Evolutionary conservation across 2,113 vertebrate genomes (phyloP).

Genomic region (Salminus brasiliensis): DNA sequence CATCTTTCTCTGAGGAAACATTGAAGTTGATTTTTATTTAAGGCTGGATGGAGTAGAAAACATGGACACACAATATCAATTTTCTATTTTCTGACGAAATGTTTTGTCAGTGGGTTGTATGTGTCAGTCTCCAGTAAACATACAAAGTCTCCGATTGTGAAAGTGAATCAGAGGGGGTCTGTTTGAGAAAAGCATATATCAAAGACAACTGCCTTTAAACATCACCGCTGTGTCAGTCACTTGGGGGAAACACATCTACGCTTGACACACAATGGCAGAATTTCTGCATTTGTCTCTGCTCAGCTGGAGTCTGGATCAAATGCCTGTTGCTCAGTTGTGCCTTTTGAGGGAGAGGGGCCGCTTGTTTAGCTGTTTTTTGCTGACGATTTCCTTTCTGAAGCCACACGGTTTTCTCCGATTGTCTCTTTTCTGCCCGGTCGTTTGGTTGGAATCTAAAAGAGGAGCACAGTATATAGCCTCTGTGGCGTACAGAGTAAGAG

Average conservation of each 20-base stretch:
- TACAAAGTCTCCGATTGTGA: neutral
- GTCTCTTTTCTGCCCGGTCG: neutral
- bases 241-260: neutral
- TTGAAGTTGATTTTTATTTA: neutral
- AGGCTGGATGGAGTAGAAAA: neutral
- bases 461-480: neutral
- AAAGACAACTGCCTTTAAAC: neutral
- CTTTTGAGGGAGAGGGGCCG: neutral
- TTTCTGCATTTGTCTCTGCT: conserved; percentile 19
- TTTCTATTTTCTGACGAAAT: neutral
- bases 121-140: neutral
- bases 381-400: conserved; percentile 2
- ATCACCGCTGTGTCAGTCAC: conserved; percentile 8
- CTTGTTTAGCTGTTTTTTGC: conserved; percentile 10
- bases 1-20: neutral
- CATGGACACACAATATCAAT: neutral
- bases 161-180: neutral
- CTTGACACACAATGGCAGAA: neutral
- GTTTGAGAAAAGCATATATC: neutral
- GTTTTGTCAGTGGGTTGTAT: neutral
- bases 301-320: conserved; percentile 32
- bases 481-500: neutral
- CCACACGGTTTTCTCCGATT: neutral
- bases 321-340: conserved; percentile 13
- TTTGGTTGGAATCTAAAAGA: neutral